phyloP scores from a whole-genome alignment of 2,113 vertebrate species.

The Malurus alboscapulatus region DNA sequence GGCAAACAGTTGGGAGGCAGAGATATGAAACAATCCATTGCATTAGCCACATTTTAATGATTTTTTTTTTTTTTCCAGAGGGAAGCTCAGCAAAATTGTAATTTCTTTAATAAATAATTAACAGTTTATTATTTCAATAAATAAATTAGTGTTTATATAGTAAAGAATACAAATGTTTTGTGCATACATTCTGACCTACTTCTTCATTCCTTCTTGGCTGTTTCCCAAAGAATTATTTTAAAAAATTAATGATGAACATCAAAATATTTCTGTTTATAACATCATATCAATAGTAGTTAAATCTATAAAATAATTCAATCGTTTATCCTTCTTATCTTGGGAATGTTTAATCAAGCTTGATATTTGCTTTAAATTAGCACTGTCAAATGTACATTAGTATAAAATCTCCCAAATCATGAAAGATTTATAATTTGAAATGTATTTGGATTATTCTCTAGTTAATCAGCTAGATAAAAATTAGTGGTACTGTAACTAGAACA shows the following conservation, averaged over 20 bases:
- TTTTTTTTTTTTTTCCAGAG: conserved; percentile 44
- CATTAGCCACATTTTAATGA: conserved; percentile 63
- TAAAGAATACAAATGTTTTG: conserved; percentile 79
- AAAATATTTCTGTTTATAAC: conserved; percentile 93
- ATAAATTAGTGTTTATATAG: conserved; percentile 78
- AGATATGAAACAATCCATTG: conserved; percentile 60
- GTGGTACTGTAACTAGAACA: conserved; percentile 73
- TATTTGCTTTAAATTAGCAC: conserved; percentile 99
- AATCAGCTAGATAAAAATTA: conserved; percentile 85
- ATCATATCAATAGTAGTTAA: conserved; percentile 85
- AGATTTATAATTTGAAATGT: conserved; percentile 96
- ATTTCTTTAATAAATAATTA: conserved; percentile 81
- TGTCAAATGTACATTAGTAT: conserved; percentile 92
- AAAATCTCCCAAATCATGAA: conserved; percentile 97
- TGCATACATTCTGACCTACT: conserved; percentile 72
- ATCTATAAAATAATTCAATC: conserved; percentile 92
- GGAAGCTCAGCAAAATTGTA: conserved; percentile 72
- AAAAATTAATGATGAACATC: conserved; percentile 82
- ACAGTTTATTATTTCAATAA: conserved; percentile 78
- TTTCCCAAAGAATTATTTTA: conserved; percentile 77
- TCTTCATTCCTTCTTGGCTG: conserved; percentile 68
- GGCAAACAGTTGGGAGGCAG: conserved; percentile 57
- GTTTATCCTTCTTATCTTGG: conserved; percentile 86
- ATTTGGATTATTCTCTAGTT: conserved; percentile 91
- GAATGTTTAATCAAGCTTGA: conserved; percentile 94